A percentile compares a stretch with the other conserved stretches of the same genome.
phyloP scores from a whole-genome alignment of 2,888 invertebrate species.

The Drosophila diplacantha region DNA sequence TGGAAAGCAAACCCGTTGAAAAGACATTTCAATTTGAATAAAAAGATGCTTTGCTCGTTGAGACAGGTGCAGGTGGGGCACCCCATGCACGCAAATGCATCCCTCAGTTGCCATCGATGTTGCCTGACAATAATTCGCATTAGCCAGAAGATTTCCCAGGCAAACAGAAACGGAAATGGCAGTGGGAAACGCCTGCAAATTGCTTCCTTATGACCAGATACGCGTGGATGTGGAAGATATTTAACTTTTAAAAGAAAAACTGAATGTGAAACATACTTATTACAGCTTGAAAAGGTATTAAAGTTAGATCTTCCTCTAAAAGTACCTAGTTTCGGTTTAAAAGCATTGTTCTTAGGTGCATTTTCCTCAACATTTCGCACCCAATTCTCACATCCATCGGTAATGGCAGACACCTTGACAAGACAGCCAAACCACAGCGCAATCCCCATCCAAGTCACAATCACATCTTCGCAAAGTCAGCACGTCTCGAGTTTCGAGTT shows the following conservation, averaged over 20 bases:
- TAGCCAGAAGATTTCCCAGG: conserved; percentile 60
- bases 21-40: conserved; percentile 70
- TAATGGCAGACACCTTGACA: conserved; percentile 26
- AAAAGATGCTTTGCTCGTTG: conserved; percentile 32
- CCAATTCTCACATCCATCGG: conserved; percentile 11
- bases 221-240: conserved; percentile 8
- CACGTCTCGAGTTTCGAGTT: conserved; percentile 36
- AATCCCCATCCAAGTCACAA: conserved; percentile 25
- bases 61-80: not conserved
- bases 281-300: not conserved
- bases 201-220: conserved; percentile 35
- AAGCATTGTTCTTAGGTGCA: not conserved
- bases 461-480: conserved; percentile 36
- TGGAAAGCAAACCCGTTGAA: conserved; percentile 71
- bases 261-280: not conserved
- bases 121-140: conserved; percentile 65
- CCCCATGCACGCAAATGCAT: conserved; percentile 54
- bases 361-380: not conserved
- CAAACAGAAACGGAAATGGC: conserved; percentile 45
- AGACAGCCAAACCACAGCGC: conserved; percentile 16
- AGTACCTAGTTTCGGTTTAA: not conserved
- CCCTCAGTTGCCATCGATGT: conserved; percentile 19
- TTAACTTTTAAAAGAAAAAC: not conserved
- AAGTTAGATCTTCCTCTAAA: not conserved
- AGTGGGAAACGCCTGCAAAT: conserved; percentile 28